Evolutionary conservation across 2,888 invertebrate genomes (phyloP).

Genomic region (Volucella zonaria): DNA sequence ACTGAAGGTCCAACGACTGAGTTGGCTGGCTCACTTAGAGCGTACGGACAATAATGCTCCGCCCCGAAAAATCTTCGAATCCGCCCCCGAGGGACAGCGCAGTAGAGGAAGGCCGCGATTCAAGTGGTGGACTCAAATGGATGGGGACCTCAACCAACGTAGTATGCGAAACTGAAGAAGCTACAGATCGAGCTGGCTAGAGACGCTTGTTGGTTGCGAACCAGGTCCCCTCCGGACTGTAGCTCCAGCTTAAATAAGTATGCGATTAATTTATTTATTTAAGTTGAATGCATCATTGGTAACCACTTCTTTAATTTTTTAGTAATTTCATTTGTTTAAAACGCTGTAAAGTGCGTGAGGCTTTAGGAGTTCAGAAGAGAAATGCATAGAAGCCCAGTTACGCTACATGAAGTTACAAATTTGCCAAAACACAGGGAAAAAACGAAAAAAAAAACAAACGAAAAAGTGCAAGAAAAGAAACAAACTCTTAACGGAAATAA

Average conservation of each 20-base stretch:
- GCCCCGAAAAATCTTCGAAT: no score
- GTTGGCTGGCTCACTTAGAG: no score
- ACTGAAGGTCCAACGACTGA: no score
- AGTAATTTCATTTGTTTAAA: constrained; percentile 1
- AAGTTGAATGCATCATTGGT: constrained; percentile 67
- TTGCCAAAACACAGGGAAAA: constrained; percentile 45
- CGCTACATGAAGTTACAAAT: constrained; percentile 46
- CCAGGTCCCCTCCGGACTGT: no score
- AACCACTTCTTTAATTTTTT: constrained; percentile 45
- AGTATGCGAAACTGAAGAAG: no score
- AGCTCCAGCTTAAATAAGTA: constrained; percentile 29
- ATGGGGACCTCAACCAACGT: no score
- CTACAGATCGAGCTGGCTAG: no score
- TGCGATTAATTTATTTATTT: constrained; percentile 61
- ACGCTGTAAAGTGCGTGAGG: constrained; percentile 36
- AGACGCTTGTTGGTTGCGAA: no score
- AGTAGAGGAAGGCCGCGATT: no score
- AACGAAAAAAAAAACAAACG: constrained; percentile 30
- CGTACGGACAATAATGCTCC: no score
- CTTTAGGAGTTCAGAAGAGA: constrained; percentile 18
- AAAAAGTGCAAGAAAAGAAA: constrained; percentile 39
- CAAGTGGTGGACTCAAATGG: no score
- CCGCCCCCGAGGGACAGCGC: no score
- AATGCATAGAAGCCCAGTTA: constrained; percentile 58
- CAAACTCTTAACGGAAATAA: constrained; percentile 4